phyloP scores from a whole-genome alignment of 1,140 invertebrate genomes.

The Meloidogyne hapla region DNA sequence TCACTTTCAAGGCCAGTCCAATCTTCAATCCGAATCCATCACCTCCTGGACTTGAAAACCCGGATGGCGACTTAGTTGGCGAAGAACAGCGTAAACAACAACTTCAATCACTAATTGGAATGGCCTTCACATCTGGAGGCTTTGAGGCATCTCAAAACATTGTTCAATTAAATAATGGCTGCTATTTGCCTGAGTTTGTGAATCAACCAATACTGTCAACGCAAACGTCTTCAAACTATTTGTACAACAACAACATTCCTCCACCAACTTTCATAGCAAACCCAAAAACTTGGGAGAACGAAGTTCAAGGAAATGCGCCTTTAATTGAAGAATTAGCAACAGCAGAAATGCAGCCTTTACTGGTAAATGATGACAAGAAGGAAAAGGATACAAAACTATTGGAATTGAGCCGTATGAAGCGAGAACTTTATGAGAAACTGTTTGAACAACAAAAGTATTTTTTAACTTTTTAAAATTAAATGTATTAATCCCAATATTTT shows the following conservation, averaged over 20 bases:
- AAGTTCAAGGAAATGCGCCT: neutral
- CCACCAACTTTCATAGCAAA: neutral
- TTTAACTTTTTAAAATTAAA: neutral
- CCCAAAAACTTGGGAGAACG: neutral
- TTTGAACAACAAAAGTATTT: constrained; percentile 10
- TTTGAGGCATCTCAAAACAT: too few relatives aligned
- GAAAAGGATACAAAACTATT: neutral
- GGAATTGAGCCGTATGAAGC: neutral
- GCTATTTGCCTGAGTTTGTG: too few relatives aligned
- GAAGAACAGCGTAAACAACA: too few relatives aligned
- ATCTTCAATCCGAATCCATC: constrained; percentile 10
- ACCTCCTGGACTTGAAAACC: neutral
- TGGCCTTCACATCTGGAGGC: too few relatives aligned
- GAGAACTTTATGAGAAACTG: neutral
- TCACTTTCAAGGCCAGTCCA: constrained; percentile 1
- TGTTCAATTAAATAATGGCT: too few relatives aligned
- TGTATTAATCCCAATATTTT: too few relatives aligned
- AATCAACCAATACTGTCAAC: too few relatives aligned
- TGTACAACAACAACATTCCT: neutral
- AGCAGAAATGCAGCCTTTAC: neutral
- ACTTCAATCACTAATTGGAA: too few relatives aligned
- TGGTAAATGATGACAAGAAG: neutral
- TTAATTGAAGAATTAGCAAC: neutral
- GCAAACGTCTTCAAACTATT: too few relatives aligned
- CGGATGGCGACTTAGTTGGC: too few relatives aligned